Evolutionary conservation across 2,888 invertebrate species (phyloP).

Genomic region (Rotaria socialis): DNA sequence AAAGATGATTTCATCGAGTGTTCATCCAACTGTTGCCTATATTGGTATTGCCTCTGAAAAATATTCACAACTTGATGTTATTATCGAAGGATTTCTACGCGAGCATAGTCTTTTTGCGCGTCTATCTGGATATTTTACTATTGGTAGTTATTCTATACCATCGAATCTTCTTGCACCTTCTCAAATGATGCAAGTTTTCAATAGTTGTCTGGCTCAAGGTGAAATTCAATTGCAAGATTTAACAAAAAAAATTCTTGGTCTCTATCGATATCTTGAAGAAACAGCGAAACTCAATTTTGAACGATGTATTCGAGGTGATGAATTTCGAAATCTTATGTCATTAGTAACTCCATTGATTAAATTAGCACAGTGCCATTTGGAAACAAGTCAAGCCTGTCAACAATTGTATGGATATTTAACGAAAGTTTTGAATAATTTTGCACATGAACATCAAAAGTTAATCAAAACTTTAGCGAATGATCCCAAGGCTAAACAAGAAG

Average conservation of each 20-base stretch:
- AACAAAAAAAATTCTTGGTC: background rate
- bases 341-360: background rate
- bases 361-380: background rate
- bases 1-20: background rate
- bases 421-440: background rate
- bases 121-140: background rate
- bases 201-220: background rate
- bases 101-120: background rate
- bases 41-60: background rate
- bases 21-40: background rate
- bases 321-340: background rate
- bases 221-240: background rate
- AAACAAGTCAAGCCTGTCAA: background rate
- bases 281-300: background rate
- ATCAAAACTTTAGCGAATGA: background rate
- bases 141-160: background rate
- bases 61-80: background rate
- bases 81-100: background rate
- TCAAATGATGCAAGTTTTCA: background rate
- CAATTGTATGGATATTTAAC: conserved; percentile 22
- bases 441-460: background rate
- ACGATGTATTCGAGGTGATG: background rate
- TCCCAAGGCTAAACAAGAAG: background rate
- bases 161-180: background rate
- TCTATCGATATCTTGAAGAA: conserved; percentile 18